These are phyloP conservation scores for Formica selysi DNA, from an alignment of 1,140 invertebrate species.

Conservation along the genomic window DNA sequence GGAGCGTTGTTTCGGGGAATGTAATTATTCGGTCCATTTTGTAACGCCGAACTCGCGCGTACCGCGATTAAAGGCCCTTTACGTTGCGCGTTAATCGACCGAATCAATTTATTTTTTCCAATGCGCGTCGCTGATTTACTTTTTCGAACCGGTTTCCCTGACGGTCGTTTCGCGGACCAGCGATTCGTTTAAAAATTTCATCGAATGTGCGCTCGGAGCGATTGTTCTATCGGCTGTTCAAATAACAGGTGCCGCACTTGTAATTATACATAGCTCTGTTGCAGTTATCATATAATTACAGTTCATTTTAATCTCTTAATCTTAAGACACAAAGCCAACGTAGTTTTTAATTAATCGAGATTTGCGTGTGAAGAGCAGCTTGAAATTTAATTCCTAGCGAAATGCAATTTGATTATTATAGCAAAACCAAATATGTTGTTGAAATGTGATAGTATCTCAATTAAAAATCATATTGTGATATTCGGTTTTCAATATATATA, in stretches of 20 bases:
- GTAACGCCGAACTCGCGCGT: slow-evolving; percentile 64
- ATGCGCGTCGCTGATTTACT: slow-evolving; percentile 28
- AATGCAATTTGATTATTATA: neutral
- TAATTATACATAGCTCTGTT: slow-evolving; percentile 16
- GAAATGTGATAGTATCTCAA: slow-evolving; percentile 1
- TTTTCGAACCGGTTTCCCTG: slow-evolving; percentile 15
- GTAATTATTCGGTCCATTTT: slow-evolving; percentile 70
- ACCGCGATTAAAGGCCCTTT: slow-evolving; percentile 55
- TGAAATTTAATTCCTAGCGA: slow-evolving; percentile 8
- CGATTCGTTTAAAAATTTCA: slow-evolving; percentile 44
- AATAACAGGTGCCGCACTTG: neutral
- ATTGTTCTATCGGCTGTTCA: neutral
- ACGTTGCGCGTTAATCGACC: slow-evolving; percentile 51
- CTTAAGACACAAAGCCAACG: neutral
- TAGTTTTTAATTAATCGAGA: neutral
- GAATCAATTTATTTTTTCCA: slow-evolving; percentile 55
- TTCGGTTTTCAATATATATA: neutral
- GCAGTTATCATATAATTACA: neutral
- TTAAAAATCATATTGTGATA: neutral
- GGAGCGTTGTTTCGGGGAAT: slow-evolving; percentile 69
- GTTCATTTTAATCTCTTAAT: slow-evolving; percentile 24
- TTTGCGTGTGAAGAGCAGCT: neutral
- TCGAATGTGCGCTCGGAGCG: neutral
- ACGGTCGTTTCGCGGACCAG: slow-evolving; percentile 13
- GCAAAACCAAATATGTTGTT: neutral